A percentile compares a stretch with the other conserved stretches of the same genome.
Evolutionary conservation across 1,140 invertebrate genomes (phyloP).

Genomic region (Drosophila pseudoananassae): DNA sequence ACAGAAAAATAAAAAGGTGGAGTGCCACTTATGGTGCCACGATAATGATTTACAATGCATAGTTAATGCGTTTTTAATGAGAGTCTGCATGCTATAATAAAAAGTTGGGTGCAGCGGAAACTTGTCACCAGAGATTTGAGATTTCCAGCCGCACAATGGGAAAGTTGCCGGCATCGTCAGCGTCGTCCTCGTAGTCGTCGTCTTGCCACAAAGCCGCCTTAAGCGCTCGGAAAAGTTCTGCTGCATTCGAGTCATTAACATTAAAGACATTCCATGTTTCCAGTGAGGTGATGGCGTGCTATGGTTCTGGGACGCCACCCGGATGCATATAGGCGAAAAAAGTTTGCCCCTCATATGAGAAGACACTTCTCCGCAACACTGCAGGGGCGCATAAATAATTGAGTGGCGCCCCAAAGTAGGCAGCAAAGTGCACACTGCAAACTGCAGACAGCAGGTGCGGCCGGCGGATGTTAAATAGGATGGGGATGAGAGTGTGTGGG

Average conservation of each 20-base stretch:
- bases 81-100: constrained; percentile 48
- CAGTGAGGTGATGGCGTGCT: constrained; percentile 5
- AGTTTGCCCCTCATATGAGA: constrained; percentile 35
- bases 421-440: constrained; percentile 57
- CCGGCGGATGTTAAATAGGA: constrained; percentile 40
- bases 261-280: constrained; percentile 72
- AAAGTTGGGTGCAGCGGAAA: constrained; percentile 63
- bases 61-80: constrained; percentile 81
- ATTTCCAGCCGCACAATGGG: constrained; percentile 43
- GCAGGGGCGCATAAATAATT: constrained; percentile 78
- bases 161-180: constrained; percentile 53
- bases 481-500: constrained; percentile 8
- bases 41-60: constrained; percentile 76
- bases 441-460: constrained; percentile 64
- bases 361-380: constrained; percentile 47
- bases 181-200: constrained; percentile 14
- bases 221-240: constrained; percentile 68
- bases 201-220: constrained; percentile 73
- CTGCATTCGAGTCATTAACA: constrained; percentile 74
- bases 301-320: not conserved
- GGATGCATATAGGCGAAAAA: constrained; percentile 12
- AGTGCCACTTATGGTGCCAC: constrained; percentile 70
- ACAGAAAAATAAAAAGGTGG: not conserved
- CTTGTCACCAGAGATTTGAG: constrained; percentile 65
- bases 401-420: constrained; percentile 76